These are phyloP conservation scores for Carduelis carduelis DNA, from an alignment of 2,797 vertebrate genomes.

Conservation along the genomic window DNA sequence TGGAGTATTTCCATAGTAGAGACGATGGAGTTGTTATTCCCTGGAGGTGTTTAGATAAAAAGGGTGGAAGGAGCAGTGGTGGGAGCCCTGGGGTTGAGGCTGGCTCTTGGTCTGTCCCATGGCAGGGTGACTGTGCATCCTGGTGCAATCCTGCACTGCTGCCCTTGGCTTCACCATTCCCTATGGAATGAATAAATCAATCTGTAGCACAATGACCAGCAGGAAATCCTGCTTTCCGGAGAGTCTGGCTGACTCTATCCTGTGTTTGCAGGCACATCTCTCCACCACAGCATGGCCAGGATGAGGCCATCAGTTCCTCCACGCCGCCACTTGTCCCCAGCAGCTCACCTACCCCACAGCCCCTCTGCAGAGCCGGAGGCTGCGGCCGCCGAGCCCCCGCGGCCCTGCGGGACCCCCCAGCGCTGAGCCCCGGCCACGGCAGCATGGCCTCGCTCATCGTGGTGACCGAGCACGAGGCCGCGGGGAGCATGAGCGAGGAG, in stretches of 20 bases:
- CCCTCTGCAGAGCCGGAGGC: conserved; percentile 72
- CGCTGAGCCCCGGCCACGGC: conserved; percentile 44
- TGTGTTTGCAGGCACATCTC: background rate
- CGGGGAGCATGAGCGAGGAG: conserved; percentile 66
- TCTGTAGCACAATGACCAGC: accelerated
- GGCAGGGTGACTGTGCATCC: background rate
- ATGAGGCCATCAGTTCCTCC: conserved; percentile 69
- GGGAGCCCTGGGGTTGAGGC: background rate
- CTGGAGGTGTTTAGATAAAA: background rate
- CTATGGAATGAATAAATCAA: background rate
- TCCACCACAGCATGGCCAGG: conserved; percentile 70
- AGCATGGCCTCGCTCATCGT: conserved; percentile 93
- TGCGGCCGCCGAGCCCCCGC: conserved; percentile 33
- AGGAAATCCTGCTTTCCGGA: accelerated
- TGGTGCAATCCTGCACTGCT: accelerated
- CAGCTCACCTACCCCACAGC: conserved; percentile 75
- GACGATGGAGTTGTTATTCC: background rate
- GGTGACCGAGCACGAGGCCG: conserved; percentile 85
- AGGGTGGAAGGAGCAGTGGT: background rate
- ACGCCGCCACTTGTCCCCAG: conserved; percentile 85
- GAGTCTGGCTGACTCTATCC: background rate
- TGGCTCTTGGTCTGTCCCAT: background rate
- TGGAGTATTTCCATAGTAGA: background rate
- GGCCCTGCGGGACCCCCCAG: conserved; percentile 32
- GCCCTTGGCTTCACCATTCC: background rate